Conservation (phyloP, 2,888 invertebrate species). For the Minunthozetes semirufus region DNA sequence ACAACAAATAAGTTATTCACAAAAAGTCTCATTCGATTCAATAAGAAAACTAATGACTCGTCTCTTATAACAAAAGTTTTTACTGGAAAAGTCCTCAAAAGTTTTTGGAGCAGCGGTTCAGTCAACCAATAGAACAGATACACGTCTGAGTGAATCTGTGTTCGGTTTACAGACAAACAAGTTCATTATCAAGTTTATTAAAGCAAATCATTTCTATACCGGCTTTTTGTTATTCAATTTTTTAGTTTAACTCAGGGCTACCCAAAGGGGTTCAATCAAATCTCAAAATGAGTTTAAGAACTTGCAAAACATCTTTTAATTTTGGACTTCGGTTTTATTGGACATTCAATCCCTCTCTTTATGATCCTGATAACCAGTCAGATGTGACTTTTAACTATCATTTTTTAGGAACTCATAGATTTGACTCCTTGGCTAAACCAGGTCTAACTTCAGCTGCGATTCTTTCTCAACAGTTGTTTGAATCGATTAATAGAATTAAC, state of each 20-base stretch:
- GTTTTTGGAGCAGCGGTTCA: neutral
- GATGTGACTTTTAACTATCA: neutral
- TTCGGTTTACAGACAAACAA: neutral
- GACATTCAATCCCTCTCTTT: too few species aligned
- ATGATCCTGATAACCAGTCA: too few species aligned
- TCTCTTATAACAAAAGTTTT: too few species aligned
- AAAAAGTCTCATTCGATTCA: too few species aligned
- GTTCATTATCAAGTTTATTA: neutral
- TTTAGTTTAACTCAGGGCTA: too few species aligned
- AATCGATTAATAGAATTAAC: neutral
- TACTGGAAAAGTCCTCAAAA: neutral
- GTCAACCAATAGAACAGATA: neutral
- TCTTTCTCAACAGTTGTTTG: neutral
- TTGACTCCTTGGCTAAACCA: neutral
- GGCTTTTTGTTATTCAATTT: constrained; percentile 1
- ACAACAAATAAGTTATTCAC: too few species aligned
- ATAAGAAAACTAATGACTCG: too few species aligned
- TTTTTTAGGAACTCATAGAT: neutral
- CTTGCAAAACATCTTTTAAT: too few species aligned
- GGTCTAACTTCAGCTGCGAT: neutral
- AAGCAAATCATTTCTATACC: neutral
- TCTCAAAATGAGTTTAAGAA: too few species aligned
- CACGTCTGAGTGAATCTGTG: neutral
- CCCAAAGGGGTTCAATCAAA: too few species aligned
- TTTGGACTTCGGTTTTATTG: too few species aligned